Conservation (phyloP, 1,140 invertebrate genomes). For the Drosophila burlai region DNA sequence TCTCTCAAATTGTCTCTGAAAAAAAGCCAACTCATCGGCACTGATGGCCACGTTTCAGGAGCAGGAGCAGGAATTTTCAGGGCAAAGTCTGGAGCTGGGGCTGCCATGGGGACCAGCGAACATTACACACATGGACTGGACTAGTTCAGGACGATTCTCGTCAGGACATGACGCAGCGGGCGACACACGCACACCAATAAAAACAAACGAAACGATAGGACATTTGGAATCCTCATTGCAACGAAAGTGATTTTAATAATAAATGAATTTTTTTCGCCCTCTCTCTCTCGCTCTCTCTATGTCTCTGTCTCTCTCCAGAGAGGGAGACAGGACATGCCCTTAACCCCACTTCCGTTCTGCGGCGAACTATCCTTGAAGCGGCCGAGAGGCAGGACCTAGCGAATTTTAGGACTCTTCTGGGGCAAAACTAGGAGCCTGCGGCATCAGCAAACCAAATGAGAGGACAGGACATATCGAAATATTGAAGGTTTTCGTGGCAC, state of each 20-base stretch:
- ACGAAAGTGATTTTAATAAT: constrained; percentile 85
- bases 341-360: constrained; percentile 25
- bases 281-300: not conserved
- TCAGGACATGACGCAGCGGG: constrained; percentile 21
- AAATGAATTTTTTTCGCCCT: constrained; percentile 67
- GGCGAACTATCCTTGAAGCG: constrained; percentile 29
- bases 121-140: constrained; percentile 55
- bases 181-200: constrained; percentile 76
- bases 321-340: constrained; percentile 15
- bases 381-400: not conserved
- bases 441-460: constrained; percentile 28
- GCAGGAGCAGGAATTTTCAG: constrained; percentile 15
- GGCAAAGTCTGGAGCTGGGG: constrained; percentile 2
- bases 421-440: constrained; percentile 13
- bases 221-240: constrained; percentile 83
- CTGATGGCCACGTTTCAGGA: constrained; percentile 3
- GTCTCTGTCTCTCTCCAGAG: not conserved
- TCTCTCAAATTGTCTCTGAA: not conserved
- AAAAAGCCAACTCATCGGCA: constrained; percentile 2
- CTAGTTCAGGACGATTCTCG: constrained; percentile 75
- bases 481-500: constrained; percentile 2
- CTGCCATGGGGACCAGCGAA: constrained; percentile 11
- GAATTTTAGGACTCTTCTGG: constrained; percentile 43
- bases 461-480: constrained; percentile 13
- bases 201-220: constrained; percentile 81